These are phyloP conservation scores for Nannoperca australis DNA, from an alignment of 2,797 vertebrate species.

Conservation along the genomic window DNA sequence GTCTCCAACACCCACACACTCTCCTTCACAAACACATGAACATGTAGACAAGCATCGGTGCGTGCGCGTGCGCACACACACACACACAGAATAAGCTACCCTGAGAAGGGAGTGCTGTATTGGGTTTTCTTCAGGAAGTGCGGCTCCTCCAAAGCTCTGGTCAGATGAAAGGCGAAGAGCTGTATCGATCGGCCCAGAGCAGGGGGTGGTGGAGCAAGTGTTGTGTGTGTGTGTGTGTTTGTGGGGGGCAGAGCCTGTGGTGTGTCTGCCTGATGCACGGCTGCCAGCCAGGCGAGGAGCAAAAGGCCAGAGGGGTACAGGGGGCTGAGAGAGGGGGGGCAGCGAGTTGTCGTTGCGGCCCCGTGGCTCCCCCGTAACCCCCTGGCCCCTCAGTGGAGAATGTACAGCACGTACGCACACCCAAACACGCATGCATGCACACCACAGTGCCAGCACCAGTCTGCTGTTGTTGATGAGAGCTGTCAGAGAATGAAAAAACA, in stretches of 20 bases:
- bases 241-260: constrained; percentile 68
- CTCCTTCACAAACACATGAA: constrained; percentile 50
- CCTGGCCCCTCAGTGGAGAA: constrained; percentile 66
- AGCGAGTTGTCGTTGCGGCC: constrained; percentile 78
- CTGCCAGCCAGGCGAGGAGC: constrained; percentile 84
- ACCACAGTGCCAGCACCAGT: constrained; percentile 61
- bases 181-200: constrained; percentile 83
- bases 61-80: constrained; percentile 14
- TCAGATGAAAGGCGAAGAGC: constrained; percentile 89
- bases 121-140: constrained; percentile 88
- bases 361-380: constrained; percentile 77
- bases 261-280: constrained; percentile 80
- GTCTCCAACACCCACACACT: constrained; percentile 27
- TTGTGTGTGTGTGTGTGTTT: constrained; percentile 36
- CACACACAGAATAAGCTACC: constrained; percentile 66
- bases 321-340: constrained; percentile 59
- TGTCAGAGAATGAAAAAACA: constrained; percentile 79
- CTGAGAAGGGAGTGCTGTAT: constrained; percentile 78
- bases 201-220: constrained; percentile 41
- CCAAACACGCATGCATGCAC: constrained; percentile 43
- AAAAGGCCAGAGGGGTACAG: constrained; percentile 74
- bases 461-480: constrained; percentile 83
- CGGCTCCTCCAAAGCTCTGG: constrained; percentile 85
- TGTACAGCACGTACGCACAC: constrained; percentile 53
- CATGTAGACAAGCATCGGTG: constrained; percentile 47